Evolutionary conservation across 1,140 invertebrate species (phyloP), one percentile per base, ranked within the genome.

Genomic region (Plectrocnemia conspersa): DNA sequence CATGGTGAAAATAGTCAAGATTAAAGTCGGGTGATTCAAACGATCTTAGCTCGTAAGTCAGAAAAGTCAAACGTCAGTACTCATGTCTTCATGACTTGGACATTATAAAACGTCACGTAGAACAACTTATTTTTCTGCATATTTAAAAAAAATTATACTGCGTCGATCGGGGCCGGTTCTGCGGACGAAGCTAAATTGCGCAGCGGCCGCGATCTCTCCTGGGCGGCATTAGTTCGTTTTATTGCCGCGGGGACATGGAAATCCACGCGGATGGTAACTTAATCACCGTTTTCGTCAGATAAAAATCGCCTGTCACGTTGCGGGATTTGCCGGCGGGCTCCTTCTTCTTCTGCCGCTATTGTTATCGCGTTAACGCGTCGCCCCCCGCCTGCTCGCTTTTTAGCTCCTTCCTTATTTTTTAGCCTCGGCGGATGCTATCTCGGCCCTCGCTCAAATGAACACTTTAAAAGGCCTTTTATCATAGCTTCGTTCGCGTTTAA

Each of bases 271-370:
- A 21, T 35, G 21, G n/a, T 47, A 47, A 47, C 40, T 45, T 57
- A 58, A 58, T 58, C 56, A 53, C 49, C 49, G 50, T 27, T 53
- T 58, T 58, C 56, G 49, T 58, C 56, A 58, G 56, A 58, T 52
- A 41, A 42, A 56, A 58, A 58, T 58, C 56, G 41, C 44, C 41
- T 53, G 56, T 52, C 56, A 58, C 49, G 36, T 35, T 52, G 29
- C 44, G 56, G n/a, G 56, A 52, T 58, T 53, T 48, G 29, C 42
- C 18, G 41, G 29, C 41, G 18, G 41, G 49, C 52, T 41, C 21
- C 25, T 47, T 47, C 25, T 52, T 5, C 35, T n/a, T n/a, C n/a
- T n/a, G 27, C 13, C 2, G 40, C 50, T 35, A 58, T 58, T 58
- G 56, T 58, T 58, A 58, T 58, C 56, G 44, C 56, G 33, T 53